These are phyloP conservation scores for Aphidius colemani DNA, from an alignment of 2,888 invertebrate species.

Conservation along the genomic window DNA sequence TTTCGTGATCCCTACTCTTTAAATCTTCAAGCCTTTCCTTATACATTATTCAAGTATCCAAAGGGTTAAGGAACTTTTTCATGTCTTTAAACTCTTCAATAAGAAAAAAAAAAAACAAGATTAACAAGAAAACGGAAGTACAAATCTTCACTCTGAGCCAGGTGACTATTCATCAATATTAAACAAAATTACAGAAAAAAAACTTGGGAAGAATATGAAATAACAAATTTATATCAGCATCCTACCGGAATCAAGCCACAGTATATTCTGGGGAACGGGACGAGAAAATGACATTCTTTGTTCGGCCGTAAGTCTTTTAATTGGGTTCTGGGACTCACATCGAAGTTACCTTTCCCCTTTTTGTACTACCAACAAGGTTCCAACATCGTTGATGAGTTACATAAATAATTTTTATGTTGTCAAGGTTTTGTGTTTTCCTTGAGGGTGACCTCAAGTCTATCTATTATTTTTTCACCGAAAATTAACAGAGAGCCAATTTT, in stretches of 20 bases:
- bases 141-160: constrained; percentile 9
- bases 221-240: constrained; percentile 15
- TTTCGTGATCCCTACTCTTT: background rate
- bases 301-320: constrained; percentile 33
- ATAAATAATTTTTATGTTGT: constrained; percentile 8
- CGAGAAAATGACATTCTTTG: constrained; percentile 45
- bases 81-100: constrained; percentile 6
- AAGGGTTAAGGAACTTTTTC: constrained; percentile 14
- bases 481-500: too few relatives aligned
- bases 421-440: background rate
- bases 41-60: too few relatives aligned
- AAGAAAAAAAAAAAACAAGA: too few relatives aligned
- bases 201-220: constrained; percentile 11
- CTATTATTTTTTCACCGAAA: too few relatives aligned
- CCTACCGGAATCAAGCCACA: constrained; percentile 8
- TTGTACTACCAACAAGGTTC: background rate
- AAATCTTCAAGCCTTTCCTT: background rate
- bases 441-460: background rate
- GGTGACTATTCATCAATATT: constrained; percentile 14
- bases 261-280: constrained; percentile 42
- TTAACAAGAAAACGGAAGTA: background rate
- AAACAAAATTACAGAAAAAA: constrained; percentile 16
- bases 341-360: too few relatives aligned
- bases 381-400: background rate
- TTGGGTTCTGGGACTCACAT: constrained; percentile 14